Evolutionary conservation across 2,888 invertebrate species (phyloP), one percentile per base, ranked within the genome.

Genomic region (Thera britannica): DNA sequence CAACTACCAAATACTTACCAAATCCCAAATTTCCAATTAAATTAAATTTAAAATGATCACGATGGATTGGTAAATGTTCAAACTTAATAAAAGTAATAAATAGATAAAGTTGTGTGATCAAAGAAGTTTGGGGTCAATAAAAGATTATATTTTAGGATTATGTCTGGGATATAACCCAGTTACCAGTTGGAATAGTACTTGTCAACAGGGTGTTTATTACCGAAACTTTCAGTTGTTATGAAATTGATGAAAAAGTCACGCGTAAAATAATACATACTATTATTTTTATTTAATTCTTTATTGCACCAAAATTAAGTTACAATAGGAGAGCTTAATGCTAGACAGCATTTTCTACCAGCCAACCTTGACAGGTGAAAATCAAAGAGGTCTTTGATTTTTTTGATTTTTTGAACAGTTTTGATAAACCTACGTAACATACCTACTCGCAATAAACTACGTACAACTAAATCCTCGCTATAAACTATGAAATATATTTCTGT

Each of bases 141-240:
- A 46, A 35, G 11, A 49, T 56, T 56, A 48, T 11, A n/a, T 35
- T 49, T 65, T 60, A 58, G 48, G 49, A 58, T 46, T 63, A 55
- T 63, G 48, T 65, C 70, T 66, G 54, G 56, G n/a, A 51, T 46
- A 23, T 23, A 23, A 23, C 23, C 23, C 23, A 23, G 23, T 23
- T 23, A 23, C 23, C 23, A 23, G 23, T 23, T 23, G 23, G 23
- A 23, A 23, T 23, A 23, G 64, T 6, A 44, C 62, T 73, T 69
- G 65, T 73, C 71, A 67, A 67, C 57, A 63, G 49, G 54, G 48
- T 62, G 12, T 61, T 69, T 71, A 58, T 48, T 65, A 12, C 57
- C 34, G 57, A 55, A 62, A 52, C 34, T 52, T 52, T 49, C 48
- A 5, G 11, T n/a, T n/a, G 5, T 6, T 12, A n/a, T n/a, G 3